Base-by-base conservation (phyloP, 2,113 vertebrate genomes). In the Kryptolebias marmoratus region DNA sequence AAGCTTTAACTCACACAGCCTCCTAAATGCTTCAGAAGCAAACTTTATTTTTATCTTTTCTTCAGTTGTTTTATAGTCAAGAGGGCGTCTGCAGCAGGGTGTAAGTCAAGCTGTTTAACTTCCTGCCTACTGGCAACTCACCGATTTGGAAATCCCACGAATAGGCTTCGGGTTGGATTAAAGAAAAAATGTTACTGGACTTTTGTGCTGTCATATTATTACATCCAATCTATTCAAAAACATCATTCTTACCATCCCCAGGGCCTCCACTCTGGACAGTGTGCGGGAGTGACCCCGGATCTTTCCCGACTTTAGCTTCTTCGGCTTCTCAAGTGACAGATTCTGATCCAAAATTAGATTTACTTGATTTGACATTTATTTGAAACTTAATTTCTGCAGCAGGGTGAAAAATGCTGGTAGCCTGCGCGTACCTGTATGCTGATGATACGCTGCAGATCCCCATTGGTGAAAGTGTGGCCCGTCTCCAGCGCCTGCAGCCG, bases 201-300 rank as follows among this genome's bases (percentile, higher is more conserved):
- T 59, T 9, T 71, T 60, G 47, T 49, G 30, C 64, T 68, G 63
- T 62, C 30, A 80, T 71, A 56, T 74, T 68, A 27, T 77, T 71
- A 58, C 71, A 70, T 45, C 63, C 66, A 73, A 39, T 50, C 59
- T 30, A 27, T 44, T 75, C 3, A 14, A 7, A 28, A 53, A 0
- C 30, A 28, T 55, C 18, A 42, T 42, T 62, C 91, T 87, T 91
- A 95, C 96, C 95, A 95, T 92, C 68, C 95, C 90, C 64, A 96
- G 93, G 10, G 93, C 93, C 89, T 97, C 96, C 0, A 96, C 96
- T 82, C 96, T 93, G 77, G 97, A 96, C 0, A 97, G 93, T 2
- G 95, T 96, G 66, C 92, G 96, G 79, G 56, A 95, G 73, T 94
- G 96, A 64, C 96, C 95, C 95, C 95, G 96, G 54, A 96, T 94